Percentiles rank a stretch among this genome's conserved stretches.
These are phyloP conservation scores for Jacana jacana DNA, from an alignment of 2,113 vertebrate genomes.

Conservation along the genomic window DNA sequence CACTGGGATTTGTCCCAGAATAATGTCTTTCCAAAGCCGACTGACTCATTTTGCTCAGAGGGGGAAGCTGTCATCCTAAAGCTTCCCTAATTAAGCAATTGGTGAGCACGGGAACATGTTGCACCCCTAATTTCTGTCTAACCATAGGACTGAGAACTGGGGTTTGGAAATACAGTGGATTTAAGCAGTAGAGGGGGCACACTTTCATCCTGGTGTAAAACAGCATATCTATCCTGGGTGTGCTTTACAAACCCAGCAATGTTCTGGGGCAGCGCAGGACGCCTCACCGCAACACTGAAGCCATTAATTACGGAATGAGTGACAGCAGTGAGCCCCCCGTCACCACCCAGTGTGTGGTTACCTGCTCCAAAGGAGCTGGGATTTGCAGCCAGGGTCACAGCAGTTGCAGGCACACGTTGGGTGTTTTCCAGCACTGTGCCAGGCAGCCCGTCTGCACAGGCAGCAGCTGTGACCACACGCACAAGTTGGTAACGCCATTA, in stretches of 20 bases:
- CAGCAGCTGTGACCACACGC: background rate
- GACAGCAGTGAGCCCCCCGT: background rate
- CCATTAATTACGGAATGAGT: background rate
- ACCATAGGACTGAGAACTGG: background rate
- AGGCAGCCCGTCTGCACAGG: background rate
- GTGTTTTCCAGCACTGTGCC: background rate
- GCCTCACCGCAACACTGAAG: background rate
- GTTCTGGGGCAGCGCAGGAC: background rate
- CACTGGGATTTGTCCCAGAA: background rate
- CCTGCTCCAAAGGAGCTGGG: background rate
- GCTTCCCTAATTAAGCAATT: background rate
- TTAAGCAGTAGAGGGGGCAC: background rate
- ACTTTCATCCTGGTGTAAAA: background rate
- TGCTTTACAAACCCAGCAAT: background rate
- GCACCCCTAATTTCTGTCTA: background rate
- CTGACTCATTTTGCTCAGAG: background rate
- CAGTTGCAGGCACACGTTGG: accelerated
- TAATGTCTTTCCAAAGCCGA: background rate
- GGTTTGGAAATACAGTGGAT: background rate
- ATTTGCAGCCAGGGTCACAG: background rate
- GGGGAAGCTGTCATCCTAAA: background rate
- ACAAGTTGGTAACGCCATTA: background rate
- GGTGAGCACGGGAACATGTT: accelerated
- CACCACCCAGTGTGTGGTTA: too few relatives aligned
- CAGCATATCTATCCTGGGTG: background rate